Evolutionary conservation across 2,113 vertebrate genomes (phyloP).

Genomic region (Rhinoptilus africanus): DNA sequence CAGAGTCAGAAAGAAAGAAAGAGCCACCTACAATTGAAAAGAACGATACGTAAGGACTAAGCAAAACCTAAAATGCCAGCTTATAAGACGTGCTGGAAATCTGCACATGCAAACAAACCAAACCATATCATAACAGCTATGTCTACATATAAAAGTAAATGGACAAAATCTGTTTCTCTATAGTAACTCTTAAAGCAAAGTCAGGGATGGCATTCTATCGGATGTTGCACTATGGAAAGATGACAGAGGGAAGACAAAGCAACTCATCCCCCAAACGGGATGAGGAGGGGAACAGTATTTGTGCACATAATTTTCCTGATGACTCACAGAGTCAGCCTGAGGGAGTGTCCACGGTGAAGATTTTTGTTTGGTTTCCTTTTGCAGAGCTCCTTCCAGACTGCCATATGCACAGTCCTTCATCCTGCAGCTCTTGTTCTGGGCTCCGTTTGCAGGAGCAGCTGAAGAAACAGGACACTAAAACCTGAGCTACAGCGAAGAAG

Average conservation of each 20-base stretch:
- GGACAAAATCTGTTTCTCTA: not conserved
- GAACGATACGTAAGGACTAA: not conserved
- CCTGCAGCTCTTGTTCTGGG: not conserved
- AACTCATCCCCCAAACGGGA: not conserved
- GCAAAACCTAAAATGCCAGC: conserved; percentile 24
- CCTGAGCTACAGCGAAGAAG: not conserved
- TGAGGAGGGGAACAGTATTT: not conserved
- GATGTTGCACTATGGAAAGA: not conserved
- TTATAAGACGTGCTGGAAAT: conserved; percentile 4
- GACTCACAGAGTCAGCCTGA: not conserved
- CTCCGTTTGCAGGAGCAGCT: not conserved
- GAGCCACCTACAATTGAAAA: conserved; percentile 34
- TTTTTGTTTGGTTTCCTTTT: not conserved
- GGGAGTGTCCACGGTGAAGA: not conserved
- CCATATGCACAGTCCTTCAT: not conserved
- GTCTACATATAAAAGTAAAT: not conserved
- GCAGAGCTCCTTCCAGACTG: not conserved
- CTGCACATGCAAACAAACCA: not conserved
- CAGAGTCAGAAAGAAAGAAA: conserved; percentile 52
- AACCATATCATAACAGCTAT: not conserved
- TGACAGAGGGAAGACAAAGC: not conserved
- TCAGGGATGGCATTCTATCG: not conserved
- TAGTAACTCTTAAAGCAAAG: not conserved
- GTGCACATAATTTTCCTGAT: not conserved
- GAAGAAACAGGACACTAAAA: not conserved